A percentile compares a stretch with the other conserved stretches of the same genome.
Conservation (phyloP, 2,888 invertebrate genomes). For the Lasioglossum lativentre region DNA sequence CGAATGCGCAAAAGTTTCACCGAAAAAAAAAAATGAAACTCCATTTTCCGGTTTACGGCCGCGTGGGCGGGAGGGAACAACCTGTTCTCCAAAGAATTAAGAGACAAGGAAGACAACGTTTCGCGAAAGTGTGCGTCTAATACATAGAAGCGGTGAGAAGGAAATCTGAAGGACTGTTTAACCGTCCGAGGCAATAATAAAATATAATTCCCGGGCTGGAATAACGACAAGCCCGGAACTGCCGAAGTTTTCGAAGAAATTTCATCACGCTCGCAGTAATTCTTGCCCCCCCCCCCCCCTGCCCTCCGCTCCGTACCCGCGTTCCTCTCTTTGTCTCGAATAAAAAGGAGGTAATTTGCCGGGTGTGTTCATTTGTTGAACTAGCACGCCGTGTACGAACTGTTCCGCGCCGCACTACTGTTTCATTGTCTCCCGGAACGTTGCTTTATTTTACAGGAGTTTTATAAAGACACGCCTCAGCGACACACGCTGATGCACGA, state of each 20-base stretch:
- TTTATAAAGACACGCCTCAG: conserved; percentile 49
- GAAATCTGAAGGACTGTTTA: not conserved
- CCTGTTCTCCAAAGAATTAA: not conserved
- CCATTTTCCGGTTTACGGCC: conserved; percentile 21
- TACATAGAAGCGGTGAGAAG: not conserved
- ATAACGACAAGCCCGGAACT: conserved; percentile 27
- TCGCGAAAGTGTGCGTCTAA: not conserved
- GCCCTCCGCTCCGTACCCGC: not conserved
- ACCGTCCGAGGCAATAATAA: conserved; percentile 9
- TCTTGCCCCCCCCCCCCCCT: too few relatives aligned
- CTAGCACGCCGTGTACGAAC: conserved; percentile 20
- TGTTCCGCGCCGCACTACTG: conserved; percentile 36
- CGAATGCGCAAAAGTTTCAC: conserved; percentile 17
- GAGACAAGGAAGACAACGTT: conserved; percentile 6
- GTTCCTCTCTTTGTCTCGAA: not conserved
- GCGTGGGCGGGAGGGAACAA: conserved; percentile 3
- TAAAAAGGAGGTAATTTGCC: conserved; percentile 49
- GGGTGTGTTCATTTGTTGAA: conserved; percentile 39
- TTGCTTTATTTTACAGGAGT: conserved; percentile 55
- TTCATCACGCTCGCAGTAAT: conserved; percentile 15
- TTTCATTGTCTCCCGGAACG: conserved; percentile 57
- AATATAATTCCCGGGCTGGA: not conserved
- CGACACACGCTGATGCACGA: conserved; percentile 16
- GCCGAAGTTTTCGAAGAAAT: conserved; percentile 9
- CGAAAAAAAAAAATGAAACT: not conserved